These are phyloP conservation scores for Carabus problematicus DNA, from an alignment of 2,888 invertebrate genomes.

Conservation along the genomic window DNA sequence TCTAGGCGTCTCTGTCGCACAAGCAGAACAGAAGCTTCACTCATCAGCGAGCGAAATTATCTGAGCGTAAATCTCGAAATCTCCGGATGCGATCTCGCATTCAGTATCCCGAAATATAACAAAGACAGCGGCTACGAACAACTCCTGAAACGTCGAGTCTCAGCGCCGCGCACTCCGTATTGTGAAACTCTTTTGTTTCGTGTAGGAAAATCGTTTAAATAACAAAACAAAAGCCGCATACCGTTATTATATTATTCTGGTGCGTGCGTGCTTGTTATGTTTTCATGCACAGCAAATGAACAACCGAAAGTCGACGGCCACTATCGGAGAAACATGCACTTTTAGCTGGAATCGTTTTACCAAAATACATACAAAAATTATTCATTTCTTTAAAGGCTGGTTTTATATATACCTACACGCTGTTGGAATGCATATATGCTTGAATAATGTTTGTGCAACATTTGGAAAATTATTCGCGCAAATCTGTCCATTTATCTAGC, in stretches of 20 bases:
- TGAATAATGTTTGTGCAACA: too few species aligned
- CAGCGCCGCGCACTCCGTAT: neutral
- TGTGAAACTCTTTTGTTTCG: slow-evolving; percentile 33
- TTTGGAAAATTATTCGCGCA: too few species aligned
- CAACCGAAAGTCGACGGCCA: neutral
- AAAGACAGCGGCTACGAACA: slow-evolving; percentile 5
- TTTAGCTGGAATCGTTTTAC: too few species aligned
- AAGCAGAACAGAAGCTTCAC: slow-evolving; percentile 34
- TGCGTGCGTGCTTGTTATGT: slow-evolving; percentile 29
- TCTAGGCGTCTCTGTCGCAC: neutral
- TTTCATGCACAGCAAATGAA: slow-evolving; percentile 31
- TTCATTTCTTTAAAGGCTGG: too few species aligned
- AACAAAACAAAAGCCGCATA: slow-evolving; percentile 23
- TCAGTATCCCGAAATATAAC: slow-evolving; percentile 1
- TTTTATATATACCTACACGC: too few species aligned
- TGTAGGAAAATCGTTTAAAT: slow-evolving; percentile 29
- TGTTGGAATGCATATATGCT: too few species aligned
- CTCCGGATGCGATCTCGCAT: slow-evolving; percentile 33
- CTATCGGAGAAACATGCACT: neutral
- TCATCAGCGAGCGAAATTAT: slow-evolving; percentile 36
- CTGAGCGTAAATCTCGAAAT: slow-evolving; percentile 35
- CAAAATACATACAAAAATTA: too few species aligned
- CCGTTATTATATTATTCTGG: slow-evolving; percentile 33
- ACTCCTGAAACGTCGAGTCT: slow-evolving; percentile 4
- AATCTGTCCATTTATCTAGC: too few species aligned